These are phyloP conservation scores for Axis porcinus DNA, from an alignment of 2,113 vertebrate genomes.

Conservation along the genomic window DNA sequence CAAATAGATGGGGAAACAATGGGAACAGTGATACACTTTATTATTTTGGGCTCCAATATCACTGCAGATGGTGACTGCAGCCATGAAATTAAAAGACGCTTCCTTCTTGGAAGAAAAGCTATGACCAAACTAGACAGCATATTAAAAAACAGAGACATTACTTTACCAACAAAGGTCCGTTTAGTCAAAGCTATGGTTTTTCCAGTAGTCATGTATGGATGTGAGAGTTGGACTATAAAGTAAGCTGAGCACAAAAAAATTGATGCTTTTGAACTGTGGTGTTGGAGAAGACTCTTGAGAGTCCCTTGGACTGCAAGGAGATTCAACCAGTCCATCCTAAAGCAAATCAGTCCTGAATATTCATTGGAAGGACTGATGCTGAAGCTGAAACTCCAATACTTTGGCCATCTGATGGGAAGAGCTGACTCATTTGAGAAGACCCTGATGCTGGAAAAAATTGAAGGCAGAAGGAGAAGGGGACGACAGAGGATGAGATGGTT, in stretches of 20 bases:
- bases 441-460: neutral
- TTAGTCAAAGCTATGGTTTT: neutral
- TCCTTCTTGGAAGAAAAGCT: neutral
- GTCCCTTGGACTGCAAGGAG: neutral
- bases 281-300: neutral
- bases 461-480: neutral
- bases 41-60: neutral
- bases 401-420: neutral
- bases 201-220: neutral
- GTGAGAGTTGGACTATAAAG: neutral
- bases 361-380: neutral
- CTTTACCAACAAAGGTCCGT: neutral
- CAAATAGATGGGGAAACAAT: neutral
- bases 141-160: neutral
- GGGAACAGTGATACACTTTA: neutral
- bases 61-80: neutral
- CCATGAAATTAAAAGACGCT: neutral
- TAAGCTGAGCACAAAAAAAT: neutral
- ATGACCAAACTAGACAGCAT: neutral
- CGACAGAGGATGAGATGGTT: neutral
- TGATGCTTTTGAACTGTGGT: neutral
- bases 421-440: neutral
- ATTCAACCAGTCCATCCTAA: neutral
- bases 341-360: neutral
- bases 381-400: neutral